phyloP scores from a whole-genome alignment of 2,797 vertebrate genomes.

The Fundulus diaphanus region DNA sequence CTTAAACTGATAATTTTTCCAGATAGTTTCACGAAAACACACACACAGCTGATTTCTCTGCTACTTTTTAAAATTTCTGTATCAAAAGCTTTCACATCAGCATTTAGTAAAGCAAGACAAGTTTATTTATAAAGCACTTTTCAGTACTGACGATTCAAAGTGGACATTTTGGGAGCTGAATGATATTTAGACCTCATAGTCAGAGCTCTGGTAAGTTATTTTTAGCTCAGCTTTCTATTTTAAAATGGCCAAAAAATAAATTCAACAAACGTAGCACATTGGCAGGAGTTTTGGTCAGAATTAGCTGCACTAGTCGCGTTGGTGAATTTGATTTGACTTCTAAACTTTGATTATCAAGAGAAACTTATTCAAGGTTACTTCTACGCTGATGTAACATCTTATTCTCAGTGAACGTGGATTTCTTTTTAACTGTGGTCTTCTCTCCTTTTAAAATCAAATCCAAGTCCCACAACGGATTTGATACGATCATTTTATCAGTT shows the following conservation, averaged over 20 bases:
- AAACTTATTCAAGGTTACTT: conserved; percentile 17
- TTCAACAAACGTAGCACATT: not conserved
- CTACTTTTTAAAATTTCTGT: not conserved
- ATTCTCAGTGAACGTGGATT: conserved; percentile 14
- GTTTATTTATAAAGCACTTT: too few species aligned
- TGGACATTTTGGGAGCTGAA: conserved; percentile 13
- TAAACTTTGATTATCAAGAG: not conserved
- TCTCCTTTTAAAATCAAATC: conserved; percentile 32
- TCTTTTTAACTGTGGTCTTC: not conserved
- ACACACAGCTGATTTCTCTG: conserved; percentile 17
- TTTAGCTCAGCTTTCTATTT: conserved; percentile 43
- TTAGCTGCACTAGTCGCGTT: conserved; percentile 13
- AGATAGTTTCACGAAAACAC: conserved; percentile 36
- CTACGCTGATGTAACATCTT: not conserved
- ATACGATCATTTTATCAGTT: conserved; percentile 21
- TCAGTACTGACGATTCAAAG: too few species aligned
- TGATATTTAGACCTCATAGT: conserved; percentile 41
- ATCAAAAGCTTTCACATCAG: conserved; percentile 14
- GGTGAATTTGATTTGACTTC: conserved; percentile 43
- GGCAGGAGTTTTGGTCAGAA: conserved; percentile 36
- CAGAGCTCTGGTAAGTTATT: conserved; percentile 16
- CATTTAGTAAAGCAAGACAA: too few species aligned
- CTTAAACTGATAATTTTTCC: conserved; percentile 55
- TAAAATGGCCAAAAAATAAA: conserved; percentile 50
- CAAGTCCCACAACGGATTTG: conserved; percentile 28